Conservation (phyloP, 2,113 vertebrate species). For the Lepus timidus region DNA sequence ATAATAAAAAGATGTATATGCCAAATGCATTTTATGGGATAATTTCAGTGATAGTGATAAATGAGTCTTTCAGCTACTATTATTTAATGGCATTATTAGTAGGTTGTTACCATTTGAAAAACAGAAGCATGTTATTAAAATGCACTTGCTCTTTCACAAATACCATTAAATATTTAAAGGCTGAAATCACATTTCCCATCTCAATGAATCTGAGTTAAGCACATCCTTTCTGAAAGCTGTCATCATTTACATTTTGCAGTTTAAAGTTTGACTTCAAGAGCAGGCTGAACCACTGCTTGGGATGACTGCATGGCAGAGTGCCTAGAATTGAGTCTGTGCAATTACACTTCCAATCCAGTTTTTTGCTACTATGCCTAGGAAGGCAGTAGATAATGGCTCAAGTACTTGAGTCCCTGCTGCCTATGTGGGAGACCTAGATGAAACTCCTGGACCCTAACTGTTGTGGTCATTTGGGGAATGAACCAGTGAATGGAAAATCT, state of each 20-base stretch:
- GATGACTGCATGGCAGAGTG: too few species aligned
- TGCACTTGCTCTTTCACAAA: constrained; percentile 54
- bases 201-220: constrained; percentile 11
- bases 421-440: too few species aligned
- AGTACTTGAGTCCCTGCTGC: too few species aligned
- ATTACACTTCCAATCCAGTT: too few species aligned
- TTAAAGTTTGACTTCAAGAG: neutral
- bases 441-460: too few species aligned
- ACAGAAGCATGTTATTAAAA: constrained; percentile 54
- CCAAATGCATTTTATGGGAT: neutral
- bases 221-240: constrained; percentile 26
- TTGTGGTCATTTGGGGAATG: too few species aligned
- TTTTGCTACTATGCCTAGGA: too few species aligned
- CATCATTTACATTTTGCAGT: neutral
- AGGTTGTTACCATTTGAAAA: constrained; percentile 42
- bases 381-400: too few species aligned
- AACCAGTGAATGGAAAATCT: too few species aligned
- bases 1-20: constrained; percentile 41
- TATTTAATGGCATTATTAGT: constrained; percentile 30
- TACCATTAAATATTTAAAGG: neutral
- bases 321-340: too few species aligned
- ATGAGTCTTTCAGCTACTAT: constrained; percentile 26
- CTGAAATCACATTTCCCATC: neutral
- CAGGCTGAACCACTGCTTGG: too few species aligned
- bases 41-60: constrained; percentile 33